Evolutionary conservation across 2,113 vertebrate genomes (phyloP).

Genomic region (Mesitornis unicolor): DNA sequence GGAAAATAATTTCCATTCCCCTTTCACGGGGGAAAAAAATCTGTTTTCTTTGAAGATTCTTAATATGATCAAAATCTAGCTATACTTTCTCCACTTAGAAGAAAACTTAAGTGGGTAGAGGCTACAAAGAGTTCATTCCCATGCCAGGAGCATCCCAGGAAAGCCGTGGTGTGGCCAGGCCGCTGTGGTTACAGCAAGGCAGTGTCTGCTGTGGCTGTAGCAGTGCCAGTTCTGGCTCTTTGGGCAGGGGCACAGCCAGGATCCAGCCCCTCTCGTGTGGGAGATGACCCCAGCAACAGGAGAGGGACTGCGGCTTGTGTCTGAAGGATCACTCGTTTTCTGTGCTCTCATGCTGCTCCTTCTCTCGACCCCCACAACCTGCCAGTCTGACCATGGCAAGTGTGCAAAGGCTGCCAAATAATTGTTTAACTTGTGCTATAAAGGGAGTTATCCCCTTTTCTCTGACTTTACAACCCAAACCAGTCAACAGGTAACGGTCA

Average conservation of each 20-base stretch:
- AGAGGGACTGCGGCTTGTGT: neutral
- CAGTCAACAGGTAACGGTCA: neutral
- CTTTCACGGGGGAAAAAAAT: neutral
- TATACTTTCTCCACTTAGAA: neutral
- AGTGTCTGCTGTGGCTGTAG: neutral
- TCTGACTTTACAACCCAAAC: neutral
- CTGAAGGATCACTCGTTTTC: neutral
- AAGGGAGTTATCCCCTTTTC: neutral
- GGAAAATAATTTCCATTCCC: neutral
- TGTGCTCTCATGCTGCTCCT: too few relatives aligned
- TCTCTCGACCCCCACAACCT: too few relatives aligned
- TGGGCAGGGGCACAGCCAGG: neutral
- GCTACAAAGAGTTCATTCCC: neutral
- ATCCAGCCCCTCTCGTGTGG: neutral
- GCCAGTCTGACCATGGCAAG: fast-evolving
- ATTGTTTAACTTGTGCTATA: neutral
- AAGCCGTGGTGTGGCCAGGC: neutral
- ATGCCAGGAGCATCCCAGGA: neutral
- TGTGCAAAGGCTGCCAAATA: neutral
- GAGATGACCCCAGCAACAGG: neutral
- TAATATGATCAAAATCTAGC: neutral
- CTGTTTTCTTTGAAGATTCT: neutral
- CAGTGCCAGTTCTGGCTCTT: neutral
- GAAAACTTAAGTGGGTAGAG: neutral
- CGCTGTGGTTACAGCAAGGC: neutral